Evolutionary conservation across 2,797 vertebrate genomes (phyloP), one percentile per base, ranked within the genome.

Genomic region (Apogon talboti): DNA sequence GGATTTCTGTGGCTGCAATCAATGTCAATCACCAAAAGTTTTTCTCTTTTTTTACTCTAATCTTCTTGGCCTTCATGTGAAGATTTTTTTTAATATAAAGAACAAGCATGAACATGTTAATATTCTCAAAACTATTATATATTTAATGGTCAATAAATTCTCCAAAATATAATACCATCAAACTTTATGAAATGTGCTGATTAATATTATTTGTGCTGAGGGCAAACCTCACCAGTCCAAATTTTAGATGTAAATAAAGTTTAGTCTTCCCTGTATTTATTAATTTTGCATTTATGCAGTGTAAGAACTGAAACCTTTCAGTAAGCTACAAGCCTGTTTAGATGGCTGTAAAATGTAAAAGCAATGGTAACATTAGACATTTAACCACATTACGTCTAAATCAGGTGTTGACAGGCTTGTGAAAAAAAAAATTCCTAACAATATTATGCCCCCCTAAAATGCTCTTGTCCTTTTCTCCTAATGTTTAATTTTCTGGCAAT

Each of bases 401-500:
- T 92, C 90, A 93, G 91, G 91, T 93, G 92, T 92, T 88, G 91
- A 93, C 87, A 87, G 87, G 60, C 72, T 68, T 55, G 73, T 55
- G 28, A 55, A 87, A 82, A 88, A 82, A 88, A 72, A 78, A 57
- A 35, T 35, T 72, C 85, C 60, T 86, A 91, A 91, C 78, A 89
- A 91, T 89, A 90, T 92, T 92, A 90, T 78, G 67, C 82, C 78
- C 76, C 78, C 79, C 87, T 89, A 89, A 93, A 93, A 93, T 82
- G 87, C 83, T 83, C 85, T 87, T 82, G 78, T 89, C 90, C 83
- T 78, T 88, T 91, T 91, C 88, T 90, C 87, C 87, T 88, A 89
- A 93, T 94, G 90, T 92, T 94, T 92, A 92, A 94, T 94, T 94
- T 93, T 94, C 90, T 90, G 81, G 84, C 89, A 93, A 93, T 92